A percentile compares a stretch with the other conserved stretches of the same genome.
These are phyloP conservation scores for Odontothrips loti DNA, from an alignment of 2,888 invertebrate genomes.

Conservation along the genomic window DNA sequence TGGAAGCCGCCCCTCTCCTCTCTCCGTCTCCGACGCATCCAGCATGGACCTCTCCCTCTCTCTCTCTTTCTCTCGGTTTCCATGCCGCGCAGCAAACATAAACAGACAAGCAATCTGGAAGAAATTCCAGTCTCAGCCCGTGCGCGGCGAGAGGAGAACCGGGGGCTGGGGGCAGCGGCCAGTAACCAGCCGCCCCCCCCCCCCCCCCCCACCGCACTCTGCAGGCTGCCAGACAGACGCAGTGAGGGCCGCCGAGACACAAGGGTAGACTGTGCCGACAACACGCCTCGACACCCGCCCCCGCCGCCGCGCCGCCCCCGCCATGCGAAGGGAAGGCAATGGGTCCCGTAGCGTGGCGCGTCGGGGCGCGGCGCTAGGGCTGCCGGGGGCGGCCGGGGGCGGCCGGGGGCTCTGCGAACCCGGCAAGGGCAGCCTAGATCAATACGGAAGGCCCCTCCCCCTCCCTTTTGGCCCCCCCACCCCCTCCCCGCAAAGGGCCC, in stretches of 20 bases:
- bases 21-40: no score
- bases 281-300: neutral
- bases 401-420: neutral
- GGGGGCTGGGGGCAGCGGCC: neutral
- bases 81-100: no score
- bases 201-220: neutral
- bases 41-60: no score
- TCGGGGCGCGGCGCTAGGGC: neutral
- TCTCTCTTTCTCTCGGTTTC: no score
- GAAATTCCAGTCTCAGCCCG: no score
- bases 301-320: neutral
- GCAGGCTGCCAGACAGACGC: neutral
- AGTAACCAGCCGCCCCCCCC: neutral
- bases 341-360: neutral
- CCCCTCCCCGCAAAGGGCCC: neutral
- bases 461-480: neutral
- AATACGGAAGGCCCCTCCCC: neutral
- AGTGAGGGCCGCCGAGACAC: neutral
- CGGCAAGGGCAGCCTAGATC: neutral
- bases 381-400: neutral
- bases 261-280: slow-evolving; percentile 17
- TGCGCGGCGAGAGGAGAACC: neutral
- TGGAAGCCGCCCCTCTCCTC: no score
- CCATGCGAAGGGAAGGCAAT: neutral
- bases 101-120: no score